Conservation (phyloP, 2,113 vertebrate species). For the Nibea coibor region DNA sequence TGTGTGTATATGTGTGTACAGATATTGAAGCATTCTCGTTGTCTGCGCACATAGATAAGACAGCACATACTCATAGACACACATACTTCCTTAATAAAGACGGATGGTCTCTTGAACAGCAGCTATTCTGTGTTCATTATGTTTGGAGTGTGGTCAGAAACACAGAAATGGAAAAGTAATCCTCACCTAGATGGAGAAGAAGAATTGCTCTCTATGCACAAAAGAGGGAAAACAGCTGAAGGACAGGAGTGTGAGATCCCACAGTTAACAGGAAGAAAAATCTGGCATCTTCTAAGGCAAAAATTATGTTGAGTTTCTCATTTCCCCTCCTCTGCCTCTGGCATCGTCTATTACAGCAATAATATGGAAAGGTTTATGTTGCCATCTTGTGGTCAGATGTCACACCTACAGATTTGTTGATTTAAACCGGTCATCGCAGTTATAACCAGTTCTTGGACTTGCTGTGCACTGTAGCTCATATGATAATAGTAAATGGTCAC, state of each 20-base stretch:
- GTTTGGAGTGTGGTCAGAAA: neutral
- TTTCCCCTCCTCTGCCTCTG: slow-evolving; percentile 21
- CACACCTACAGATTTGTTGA: slow-evolving; percentile 19
- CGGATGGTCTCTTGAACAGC: neutral
- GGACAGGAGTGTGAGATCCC: neutral
- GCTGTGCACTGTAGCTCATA: neutral
- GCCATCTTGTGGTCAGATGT: slow-evolving; percentile 61
- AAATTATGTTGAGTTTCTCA: slow-evolving; percentile 40
- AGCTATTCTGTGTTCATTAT: neutral
- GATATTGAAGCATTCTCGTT: neutral
- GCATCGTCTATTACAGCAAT: neutral
- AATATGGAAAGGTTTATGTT: neutral
- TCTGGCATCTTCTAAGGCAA: slow-evolving; percentile 18
- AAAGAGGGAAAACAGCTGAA: neutral
- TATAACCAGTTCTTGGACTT: neutral
- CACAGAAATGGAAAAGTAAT: slow-evolving; percentile 32
- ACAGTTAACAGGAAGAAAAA: slow-evolving; percentile 26
- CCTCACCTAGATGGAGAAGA: slow-evolving; percentile 1
- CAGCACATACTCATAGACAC: neutral
- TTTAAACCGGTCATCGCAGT: neutral
- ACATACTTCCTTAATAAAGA: neutral
- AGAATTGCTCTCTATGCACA: neutral
- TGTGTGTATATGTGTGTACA: neutral
- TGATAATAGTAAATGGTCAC: neutral
- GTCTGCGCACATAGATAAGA: neutral